Evolutionary conservation across 2,113 vertebrate species (phyloP), one percentile per base, ranked within the genome.

Genomic region (Oncorhynchus nerka): DNA sequence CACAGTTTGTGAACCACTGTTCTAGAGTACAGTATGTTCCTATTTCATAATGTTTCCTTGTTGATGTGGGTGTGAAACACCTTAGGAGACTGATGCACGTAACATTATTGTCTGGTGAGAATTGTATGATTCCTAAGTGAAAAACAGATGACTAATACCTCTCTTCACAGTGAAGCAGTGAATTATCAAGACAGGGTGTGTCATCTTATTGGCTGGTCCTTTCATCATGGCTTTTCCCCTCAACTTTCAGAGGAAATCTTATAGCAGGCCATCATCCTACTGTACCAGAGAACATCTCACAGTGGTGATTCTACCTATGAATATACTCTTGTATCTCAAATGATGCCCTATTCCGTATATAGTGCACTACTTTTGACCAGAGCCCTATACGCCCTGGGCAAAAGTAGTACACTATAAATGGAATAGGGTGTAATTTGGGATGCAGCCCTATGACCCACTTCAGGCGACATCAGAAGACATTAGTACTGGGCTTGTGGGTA

Each of bases 101-200:
- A 79, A 84, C 84, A 73, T 82, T 82, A 78, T 79, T 78, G 85
- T 80, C 84, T 81, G 20, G 55, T 80, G 86, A 85, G 88, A 86
- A 85, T 86, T 88, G 85, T 89, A 83, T 62, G 65, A 86, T 88
- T 90, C 84, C 84, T 84, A 48, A 15, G 68, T 48, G 72, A 70
- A 71, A 45, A 72, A 75, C 72, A 74, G 78, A 71, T 5, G 73
- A 61, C 74, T 89, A 87, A 86, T 88, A 88, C 88, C 86, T 91
- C 87, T 89, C 86, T 91, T 92, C 85, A 90, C 77, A 80, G 87
- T 84, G 88, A 90, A 89, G 89, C 89, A 85, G 80, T 71, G 78
- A 91, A 92, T 92, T 90, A 89, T 86, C 83, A 82, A 90, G 89
- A 91, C 90, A 92, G 84, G 87, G 90, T 86, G 89, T 92, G 89